phyloP scores from a whole-genome alignment of 2,888 invertebrate species.

The Dasysyrphus albostriatus region DNA sequence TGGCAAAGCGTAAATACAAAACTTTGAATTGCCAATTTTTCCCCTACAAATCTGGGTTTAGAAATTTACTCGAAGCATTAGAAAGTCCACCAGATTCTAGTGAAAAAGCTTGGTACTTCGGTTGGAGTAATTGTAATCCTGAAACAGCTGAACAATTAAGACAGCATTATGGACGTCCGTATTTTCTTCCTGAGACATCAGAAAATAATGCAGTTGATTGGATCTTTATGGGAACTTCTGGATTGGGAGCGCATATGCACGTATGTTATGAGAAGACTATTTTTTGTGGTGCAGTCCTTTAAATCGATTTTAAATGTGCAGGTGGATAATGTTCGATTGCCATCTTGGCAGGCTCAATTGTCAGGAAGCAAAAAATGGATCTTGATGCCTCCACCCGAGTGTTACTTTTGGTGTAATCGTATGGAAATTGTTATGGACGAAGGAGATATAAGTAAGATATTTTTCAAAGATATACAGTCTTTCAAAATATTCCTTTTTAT shows the following conservation, averaged over 20 bases:
- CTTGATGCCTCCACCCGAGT: conserved; percentile 96
- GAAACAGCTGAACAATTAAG: conserved; percentile 91
- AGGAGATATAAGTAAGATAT: conserved; percentile 93
- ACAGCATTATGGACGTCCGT: conserved; percentile 91
- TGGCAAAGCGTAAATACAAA: conserved; percentile 85
- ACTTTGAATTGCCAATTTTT: conserved; percentile 94
- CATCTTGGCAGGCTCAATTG: conserved; percentile 99
- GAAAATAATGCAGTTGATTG: conserved; percentile 96
- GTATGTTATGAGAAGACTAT: conserved; percentile 85
- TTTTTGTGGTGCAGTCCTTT: not conserved
- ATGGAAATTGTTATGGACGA: conserved; percentile 88
- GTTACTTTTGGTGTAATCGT: conserved; percentile 89
- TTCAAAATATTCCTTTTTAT: conserved; percentile 41
- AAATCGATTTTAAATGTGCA: conserved; percentile 81
- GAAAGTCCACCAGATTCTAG: conserved; percentile 88
- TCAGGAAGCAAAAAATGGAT: conserved; percentile 95
- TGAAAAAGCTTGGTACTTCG: conserved; percentile 87
- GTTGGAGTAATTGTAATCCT: conserved; percentile 97
- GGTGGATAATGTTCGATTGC: conserved; percentile 96
- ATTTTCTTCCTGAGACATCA: conserved; percentile 93
- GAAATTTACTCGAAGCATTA: conserved; percentile 91
- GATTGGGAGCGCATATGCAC: conserved; percentile 97
- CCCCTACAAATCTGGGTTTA: conserved; percentile 95
- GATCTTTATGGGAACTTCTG: conserved; percentile 98
- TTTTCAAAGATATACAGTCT: not conserved